phyloP scores from a whole-genome alignment of 2,797 vertebrate species.

The Labroides dimidiatus region DNA sequence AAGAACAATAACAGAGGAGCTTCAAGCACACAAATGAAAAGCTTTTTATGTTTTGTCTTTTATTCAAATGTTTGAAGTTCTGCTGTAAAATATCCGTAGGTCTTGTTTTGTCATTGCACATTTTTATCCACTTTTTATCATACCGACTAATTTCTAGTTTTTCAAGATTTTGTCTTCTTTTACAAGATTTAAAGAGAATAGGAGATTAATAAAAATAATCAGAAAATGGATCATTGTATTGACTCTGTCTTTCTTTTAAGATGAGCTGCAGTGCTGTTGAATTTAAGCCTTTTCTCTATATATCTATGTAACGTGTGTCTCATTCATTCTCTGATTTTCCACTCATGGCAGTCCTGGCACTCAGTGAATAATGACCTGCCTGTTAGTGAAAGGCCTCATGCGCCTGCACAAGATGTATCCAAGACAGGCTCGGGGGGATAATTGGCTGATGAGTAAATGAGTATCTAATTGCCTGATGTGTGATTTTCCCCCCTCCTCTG shows the following conservation, averaged over 20 bases:
- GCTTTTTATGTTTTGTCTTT: slow-evolving; percentile 38
- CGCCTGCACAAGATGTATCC: slow-evolving; percentile 34
- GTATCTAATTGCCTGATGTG: slow-evolving; percentile 42
- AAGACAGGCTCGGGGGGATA: slow-evolving; percentile 30
- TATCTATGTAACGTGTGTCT: neutral
- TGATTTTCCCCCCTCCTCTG: neutral
- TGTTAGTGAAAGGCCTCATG: slow-evolving; percentile 31
- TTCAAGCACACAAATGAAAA: slow-evolving; percentile 32
- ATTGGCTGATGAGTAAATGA: slow-evolving; percentile 52
- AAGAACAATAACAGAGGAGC: slow-evolving; percentile 32
- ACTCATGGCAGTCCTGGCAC: slow-evolving; percentile 26
- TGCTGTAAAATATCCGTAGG: slow-evolving; percentile 24
- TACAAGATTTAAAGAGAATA: slow-evolving; percentile 47
- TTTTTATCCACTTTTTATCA: slow-evolving; percentile 57
- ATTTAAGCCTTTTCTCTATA: neutral
- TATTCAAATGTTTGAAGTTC: slow-evolving; percentile 40
- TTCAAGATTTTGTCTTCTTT: slow-evolving; percentile 41
- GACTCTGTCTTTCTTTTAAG: slow-evolving; percentile 1
- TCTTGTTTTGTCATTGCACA: slow-evolving; percentile 37
- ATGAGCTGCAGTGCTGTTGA: neutral
- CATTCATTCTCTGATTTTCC: slow-evolving; percentile 36
- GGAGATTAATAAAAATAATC: slow-evolving; percentile 64
- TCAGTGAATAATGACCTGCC: slow-evolving; percentile 47
- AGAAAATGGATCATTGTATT: slow-evolving; percentile 18
- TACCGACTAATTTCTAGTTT: slow-evolving; percentile 59